Evolutionary conservation across 2,113 vertebrate species (phyloP), one percentile per base, ranked within the genome.

Genomic region (Promerops cafer): DNA sequence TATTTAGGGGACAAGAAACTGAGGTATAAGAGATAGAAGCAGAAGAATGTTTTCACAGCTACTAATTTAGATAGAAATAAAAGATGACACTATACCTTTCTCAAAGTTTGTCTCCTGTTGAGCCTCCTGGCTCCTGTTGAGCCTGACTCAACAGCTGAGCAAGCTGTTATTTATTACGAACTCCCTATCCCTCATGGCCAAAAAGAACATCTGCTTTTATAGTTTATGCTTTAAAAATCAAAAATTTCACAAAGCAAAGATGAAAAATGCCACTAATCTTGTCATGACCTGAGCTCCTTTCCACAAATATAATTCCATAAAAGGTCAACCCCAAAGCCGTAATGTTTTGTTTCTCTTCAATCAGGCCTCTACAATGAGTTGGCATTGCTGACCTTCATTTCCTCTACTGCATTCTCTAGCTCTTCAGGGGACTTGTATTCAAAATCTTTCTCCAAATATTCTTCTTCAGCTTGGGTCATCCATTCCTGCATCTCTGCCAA

Each of bases 401-500:
- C 99, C 27, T 99, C 99, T 95, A 99, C 98, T 0, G 99, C 99
- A 31, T 97, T 98, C 94, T 99, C 98, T 37, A 99, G 98, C 68
- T 99, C 99, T 97, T 99, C 99, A 2, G 99, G 99, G 79, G 98
- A 98, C 97, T 99, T 99, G 96, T 99, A 99, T 76, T 99, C 99
- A 93, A 99, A 99, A 97, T 99, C 99, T 83, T 98, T 98, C 98
- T 99, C 99, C 80, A 99, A 98, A 96, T 99, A 99, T 52, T 99
- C 99, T 84, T 99, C 99, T 74, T 99, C 99, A 13, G 99, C 99
- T 97, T 99, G 99, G 15, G 97, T 89, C 98, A 99, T 99, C 99
- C 99, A 99, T 71, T 99, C 99, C 96, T 99, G 98, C 99, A 99
- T 99, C 98, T 99, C 99, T 11, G 98, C 98, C 98, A 99, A 97